Evolutionary conservation across 2,113 vertebrate species (phyloP).

Genomic region (Puntigrus tetrazona): DNA sequence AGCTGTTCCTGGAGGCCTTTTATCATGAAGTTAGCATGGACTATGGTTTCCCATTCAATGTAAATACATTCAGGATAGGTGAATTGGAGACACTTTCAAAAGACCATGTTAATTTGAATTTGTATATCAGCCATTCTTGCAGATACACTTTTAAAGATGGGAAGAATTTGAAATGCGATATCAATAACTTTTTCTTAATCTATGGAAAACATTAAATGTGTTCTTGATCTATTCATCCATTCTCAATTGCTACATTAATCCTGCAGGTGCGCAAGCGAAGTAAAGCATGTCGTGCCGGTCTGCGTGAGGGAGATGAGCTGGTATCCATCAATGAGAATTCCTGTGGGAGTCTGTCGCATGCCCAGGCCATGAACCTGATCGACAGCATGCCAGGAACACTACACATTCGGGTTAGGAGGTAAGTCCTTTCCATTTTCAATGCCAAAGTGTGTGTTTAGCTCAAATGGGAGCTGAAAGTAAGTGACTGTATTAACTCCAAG

Average conservation of each 20-base stretch:
- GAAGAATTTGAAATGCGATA: neutral
- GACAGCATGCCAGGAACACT: constrained; percentile 83
- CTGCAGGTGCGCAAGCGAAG: constrained; percentile 94
- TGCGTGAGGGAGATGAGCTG: constrained; percentile 90
- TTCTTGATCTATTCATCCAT: constrained; percentile 10
- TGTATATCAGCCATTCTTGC: too few species aligned
- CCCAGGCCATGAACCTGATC: constrained; percentile 92
- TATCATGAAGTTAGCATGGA: neutral
- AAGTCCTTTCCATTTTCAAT: constrained; percentile 53
- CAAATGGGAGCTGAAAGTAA: neutral
- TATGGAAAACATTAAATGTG: neutral
- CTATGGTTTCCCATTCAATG: neutral
- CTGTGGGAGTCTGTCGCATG: constrained; percentile 87
- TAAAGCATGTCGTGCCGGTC: constrained; percentile 91
- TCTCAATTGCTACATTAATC: constrained; percentile 25
- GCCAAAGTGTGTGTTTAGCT: neutral
- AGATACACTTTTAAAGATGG: neutral
- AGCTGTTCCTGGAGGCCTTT: neutral
- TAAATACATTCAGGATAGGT: neutral
- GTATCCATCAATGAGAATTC: constrained; percentile 89
- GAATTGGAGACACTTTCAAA: neutral
- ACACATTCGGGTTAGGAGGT: constrained; percentile 88
- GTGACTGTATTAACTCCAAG: neutral
- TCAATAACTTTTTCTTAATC: neutral
- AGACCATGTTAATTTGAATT: too few species aligned